Evolutionary conservation across 2,888 invertebrate species (phyloP), one percentile per base, ranked within the genome.

Genomic region (Phorcus lineatus): DNA sequence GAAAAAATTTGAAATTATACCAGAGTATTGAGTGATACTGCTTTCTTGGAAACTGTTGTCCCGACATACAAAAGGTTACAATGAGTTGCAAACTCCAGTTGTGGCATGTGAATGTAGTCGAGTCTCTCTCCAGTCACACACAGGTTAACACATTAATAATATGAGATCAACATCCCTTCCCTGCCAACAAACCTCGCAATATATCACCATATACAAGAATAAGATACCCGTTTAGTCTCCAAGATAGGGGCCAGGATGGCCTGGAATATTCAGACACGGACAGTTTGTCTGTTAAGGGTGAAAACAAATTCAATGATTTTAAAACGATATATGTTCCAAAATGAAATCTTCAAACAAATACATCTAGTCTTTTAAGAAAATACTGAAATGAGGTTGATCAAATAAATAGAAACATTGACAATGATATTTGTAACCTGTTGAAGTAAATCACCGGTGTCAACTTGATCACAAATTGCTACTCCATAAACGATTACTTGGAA

Each of bases 161-260:
- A 70, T 70, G 70, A 70, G 70, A 70, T 70, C 70, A 70, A 40
- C 40, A 70, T 9, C 40, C 40, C 70, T 31, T 70, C 36, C 70
- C 70, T 17, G 70, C 31, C 70, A 70, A 40, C 40, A 70, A 70
- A 36, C 40, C 70, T 70, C 70, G 70, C 36, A 67, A 31, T 67
- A 70, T 70, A 70, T 70, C 70, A 70, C 70, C 70, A 70, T 70
- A 19, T 70, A 70, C 36, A 70, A 70, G 70, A 70, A 70, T 36
- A 70, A 70, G 70, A 70, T 70, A 70, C 70, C 70, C 70, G 70
- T 70, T 70, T 70, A 70, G 31, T 70, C 19, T 40, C 70, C 70
- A 70, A 70, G 70, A 70, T 70, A 36, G 31, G 31, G 70, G 16
- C 70, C 70, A 70, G 70, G 70, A 36, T 70, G 70, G 70, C 17